phyloP scores from a whole-genome alignment of 2,797 vertebrate species.

The Staurois parvus region DNA sequence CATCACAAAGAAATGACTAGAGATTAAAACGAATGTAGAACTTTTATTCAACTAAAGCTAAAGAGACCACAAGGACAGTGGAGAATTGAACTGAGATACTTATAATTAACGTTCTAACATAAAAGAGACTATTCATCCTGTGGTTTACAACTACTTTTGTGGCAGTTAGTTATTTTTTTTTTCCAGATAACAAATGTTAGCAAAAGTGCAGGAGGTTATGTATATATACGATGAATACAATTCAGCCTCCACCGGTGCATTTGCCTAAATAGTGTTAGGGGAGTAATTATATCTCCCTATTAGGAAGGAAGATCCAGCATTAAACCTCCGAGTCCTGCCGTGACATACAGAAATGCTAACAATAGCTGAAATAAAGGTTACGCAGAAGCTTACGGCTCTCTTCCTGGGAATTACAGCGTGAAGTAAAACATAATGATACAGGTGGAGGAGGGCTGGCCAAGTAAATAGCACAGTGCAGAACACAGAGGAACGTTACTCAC shows the following conservation, averaged over 20 bases:
- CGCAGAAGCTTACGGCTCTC: slow-evolving; percentile 82
- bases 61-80: not conserved
- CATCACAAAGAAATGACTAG: not conserved
- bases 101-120: slow-evolving; percentile 35
- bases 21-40: not conserved
- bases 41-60: not conserved
- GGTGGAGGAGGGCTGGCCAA: slow-evolving; percentile 31
- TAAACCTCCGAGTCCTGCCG: slow-evolving; percentile 71
- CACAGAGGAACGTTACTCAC: slow-evolving; percentile 22
- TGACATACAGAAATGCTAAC: slow-evolving; percentile 88
- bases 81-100: slow-evolving; percentile 7
- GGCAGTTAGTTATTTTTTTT: slow-evolving; percentile 13
- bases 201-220: slow-evolving; percentile 68
- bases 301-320: slow-evolving; percentile 64
- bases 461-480: slow-evolving; percentile 30
- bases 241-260: slow-evolving; percentile 67
- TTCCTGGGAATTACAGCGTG: slow-evolving; percentile 81
- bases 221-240: slow-evolving; percentile 63
- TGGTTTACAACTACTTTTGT: slow-evolving; percentile 30
- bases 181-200: slow-evolving; percentile 54
- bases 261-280: slow-evolving; percentile 64
- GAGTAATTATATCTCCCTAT: slow-evolving; percentile 72
- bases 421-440: slow-evolving; percentile 72
- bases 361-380: slow-evolving; percentile 95
- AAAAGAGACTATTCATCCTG: slow-evolving; percentile 7